These are phyloP conservation scores for Otolemur garnettii DNA, from an alignment of 2,113 vertebrate genomes.

Conservation along the genomic window DNA sequence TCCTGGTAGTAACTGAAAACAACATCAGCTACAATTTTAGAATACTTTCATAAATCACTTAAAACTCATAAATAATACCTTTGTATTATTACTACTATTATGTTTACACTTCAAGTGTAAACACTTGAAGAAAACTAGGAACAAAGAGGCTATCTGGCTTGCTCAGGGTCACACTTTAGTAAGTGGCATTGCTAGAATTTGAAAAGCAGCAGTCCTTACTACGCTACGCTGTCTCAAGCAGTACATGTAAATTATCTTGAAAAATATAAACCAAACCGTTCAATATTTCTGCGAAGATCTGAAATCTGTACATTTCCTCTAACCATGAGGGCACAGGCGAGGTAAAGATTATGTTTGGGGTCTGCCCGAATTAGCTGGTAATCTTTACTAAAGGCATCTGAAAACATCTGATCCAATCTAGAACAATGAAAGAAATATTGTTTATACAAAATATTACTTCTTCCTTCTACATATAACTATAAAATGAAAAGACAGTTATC, in stretches of 20 bases:
- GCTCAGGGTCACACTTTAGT: not conserved
- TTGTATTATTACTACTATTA: not conserved
- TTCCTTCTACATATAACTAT: not conserved
- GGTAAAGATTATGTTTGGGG: slow-evolving; percentile 94
- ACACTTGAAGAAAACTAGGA: slow-evolving; percentile 37
- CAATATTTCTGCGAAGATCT: slow-evolving; percentile 97
- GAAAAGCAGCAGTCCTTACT: not conserved
- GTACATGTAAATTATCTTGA: slow-evolving; percentile 11
- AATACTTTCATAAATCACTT: slow-evolving; percentile 30
- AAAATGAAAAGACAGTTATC: not conserved
- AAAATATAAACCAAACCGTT: slow-evolving; percentile 89
- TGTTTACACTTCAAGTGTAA: not conserved
- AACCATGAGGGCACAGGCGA: slow-evolving; percentile 96
- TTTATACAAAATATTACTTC: slow-evolving; percentile 24
- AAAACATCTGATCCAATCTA: slow-evolving; percentile 99
- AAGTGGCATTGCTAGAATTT: not conserved
- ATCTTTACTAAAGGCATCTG: slow-evolving; percentile 97
- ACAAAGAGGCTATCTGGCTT: not conserved
- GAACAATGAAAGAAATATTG: slow-evolving; percentile 59
- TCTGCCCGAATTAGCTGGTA: slow-evolving; percentile 96
- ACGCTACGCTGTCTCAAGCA: not conserved
- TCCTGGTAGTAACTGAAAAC: not conserved
- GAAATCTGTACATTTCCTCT: slow-evolving; percentile 96
- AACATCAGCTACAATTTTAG: not conserved
- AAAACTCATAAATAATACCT: not conserved